A percentile compares a stretch with the other conserved stretches of the same genome.
phyloP scores from a whole-genome alignment of 2,113 vertebrate species.

The Oncorhynchus masou region DNA sequence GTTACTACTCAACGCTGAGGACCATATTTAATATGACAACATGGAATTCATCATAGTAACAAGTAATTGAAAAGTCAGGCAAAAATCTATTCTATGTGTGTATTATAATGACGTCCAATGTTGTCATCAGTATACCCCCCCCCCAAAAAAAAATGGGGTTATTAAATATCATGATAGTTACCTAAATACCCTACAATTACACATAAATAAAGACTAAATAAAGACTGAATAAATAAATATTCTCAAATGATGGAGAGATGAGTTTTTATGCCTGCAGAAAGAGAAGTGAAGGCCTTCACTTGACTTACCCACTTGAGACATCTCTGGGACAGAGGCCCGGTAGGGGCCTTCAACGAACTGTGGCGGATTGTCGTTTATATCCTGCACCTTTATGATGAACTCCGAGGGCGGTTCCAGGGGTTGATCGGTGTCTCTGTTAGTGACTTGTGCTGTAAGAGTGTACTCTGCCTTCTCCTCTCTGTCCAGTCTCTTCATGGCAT shows the following conservation, averaged over 20 bases:
- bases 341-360: constrained; percentile 93
- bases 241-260: background rate
- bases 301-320: constrained; percentile 93
- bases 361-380: constrained; percentile 98
- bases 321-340: constrained; percentile 90
- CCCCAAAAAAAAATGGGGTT: background rate
- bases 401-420: constrained; percentile 94
- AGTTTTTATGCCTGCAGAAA: background rate
- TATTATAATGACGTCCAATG: background rate
- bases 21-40: constrained; percentile 6
- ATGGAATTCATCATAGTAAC: constrained; percentile 6
- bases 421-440: constrained; percentile 88
- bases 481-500: constrained; percentile 98
- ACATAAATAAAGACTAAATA: background rate
- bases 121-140: background rate
- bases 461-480: constrained; percentile 98
- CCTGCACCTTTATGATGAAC: constrained; percentile 99
- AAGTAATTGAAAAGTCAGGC: background rate
- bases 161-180: background rate
- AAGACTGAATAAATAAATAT: background rate
- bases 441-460: constrained; percentile 91
- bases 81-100: background rate
- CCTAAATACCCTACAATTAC: background rate
- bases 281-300: background rate
- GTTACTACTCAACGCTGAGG: constrained; percentile 28